Conservation (phyloP, 2,113 vertebrate genomes). For the Naja naja region DNA sequence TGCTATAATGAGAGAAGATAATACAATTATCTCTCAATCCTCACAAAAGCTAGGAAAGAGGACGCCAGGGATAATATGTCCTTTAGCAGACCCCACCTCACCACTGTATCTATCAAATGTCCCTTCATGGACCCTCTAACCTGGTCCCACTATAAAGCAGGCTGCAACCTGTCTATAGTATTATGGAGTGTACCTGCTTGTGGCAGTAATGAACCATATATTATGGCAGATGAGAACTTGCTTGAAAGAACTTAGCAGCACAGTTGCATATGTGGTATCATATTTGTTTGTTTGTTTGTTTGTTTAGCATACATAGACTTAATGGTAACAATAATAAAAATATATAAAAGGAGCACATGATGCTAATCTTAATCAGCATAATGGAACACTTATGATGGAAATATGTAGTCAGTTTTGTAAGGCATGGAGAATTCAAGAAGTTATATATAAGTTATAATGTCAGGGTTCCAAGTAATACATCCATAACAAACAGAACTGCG, state of each 20-base stretch:
- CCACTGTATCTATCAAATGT: not conserved
- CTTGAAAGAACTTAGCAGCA: not conserved
- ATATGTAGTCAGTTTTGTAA: not conserved
- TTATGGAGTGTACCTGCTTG: not conserved
- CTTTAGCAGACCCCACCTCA: not conserved
- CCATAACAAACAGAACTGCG: too few relatives aligned
- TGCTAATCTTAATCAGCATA: not conserved
- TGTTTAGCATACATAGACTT: not conserved
- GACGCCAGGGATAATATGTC: not conserved
- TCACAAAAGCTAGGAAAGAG: not conserved
- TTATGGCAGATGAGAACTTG: conserved; percentile 12
- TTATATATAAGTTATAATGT: not conserved
- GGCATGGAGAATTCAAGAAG: not conserved
- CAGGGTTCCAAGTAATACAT: too few relatives aligned
- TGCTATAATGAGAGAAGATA: not conserved
- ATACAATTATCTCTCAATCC: not conserved
- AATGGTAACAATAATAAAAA: not conserved
- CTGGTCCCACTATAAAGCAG: not conserved
- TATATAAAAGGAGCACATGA: not conserved
- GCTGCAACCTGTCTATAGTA: not conserved
- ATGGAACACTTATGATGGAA: not conserved
- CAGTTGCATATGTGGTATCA: not conserved
- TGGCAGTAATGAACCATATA: conserved; percentile 15
- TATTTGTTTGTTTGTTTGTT: not conserved
- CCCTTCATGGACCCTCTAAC: not conserved